phyloP scores from a whole-genome alignment of 2,888 invertebrate species.

The Micoletzkya japonica region DNA sequence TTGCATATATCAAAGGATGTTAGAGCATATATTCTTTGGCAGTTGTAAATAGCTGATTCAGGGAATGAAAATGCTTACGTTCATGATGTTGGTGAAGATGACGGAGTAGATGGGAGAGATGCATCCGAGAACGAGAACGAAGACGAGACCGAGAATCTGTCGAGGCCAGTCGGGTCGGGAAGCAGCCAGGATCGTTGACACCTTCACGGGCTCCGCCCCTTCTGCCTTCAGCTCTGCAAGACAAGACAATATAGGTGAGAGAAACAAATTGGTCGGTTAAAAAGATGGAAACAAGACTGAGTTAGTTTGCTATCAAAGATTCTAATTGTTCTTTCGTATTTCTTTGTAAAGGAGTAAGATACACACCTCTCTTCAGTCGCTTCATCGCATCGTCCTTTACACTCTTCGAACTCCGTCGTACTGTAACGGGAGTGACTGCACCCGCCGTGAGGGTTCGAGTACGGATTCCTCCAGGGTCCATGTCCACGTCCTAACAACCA shows the following conservation, averaged over 20 bases:
- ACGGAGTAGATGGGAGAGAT: constrained; percentile 67
- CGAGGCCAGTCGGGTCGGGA: constrained; percentile 13
- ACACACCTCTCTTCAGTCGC: constrained; percentile 37
- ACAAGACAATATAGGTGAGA: too few relatives aligned
- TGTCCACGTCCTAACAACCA: neutral
- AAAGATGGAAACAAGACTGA: neutral
- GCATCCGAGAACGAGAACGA: constrained; percentile 21
- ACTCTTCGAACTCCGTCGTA: neutral
- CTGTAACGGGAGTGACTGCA: too few relatives aligned
- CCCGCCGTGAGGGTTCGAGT: constrained; percentile 16
- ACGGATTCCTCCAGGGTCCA: constrained; percentile 23
- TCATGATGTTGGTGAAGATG: constrained; percentile 64
- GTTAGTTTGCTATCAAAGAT: neutral
- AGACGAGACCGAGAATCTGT: constrained; percentile 8
- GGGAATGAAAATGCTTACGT: constrained; percentile 33
- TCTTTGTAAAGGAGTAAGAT: neutral
- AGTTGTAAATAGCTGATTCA: neutral
- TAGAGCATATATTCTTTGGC: constrained; percentile 7
- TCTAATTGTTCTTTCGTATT: neutral
- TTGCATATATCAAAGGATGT: too few relatives aligned
- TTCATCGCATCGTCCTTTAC: constrained; percentile 40
- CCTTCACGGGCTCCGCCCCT: constrained; percentile 28
- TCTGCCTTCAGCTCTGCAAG: constrained; percentile 41
- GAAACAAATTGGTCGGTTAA: neutral
- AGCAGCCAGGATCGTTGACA: constrained; percentile 16